Conservation (phyloP, 2,888 invertebrate species). For the Bhutanitis thaidina region DNA sequence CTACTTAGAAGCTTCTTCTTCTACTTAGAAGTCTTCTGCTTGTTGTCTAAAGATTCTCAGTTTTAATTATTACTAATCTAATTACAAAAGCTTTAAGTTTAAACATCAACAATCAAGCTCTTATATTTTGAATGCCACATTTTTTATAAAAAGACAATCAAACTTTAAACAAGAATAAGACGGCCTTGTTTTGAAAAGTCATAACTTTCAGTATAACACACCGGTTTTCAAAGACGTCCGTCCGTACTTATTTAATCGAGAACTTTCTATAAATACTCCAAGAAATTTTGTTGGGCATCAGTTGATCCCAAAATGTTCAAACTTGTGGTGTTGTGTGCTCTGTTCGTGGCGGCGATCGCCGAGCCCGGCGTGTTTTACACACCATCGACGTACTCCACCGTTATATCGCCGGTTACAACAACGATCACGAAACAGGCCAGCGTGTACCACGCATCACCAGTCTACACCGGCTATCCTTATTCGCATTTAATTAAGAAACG, state of each 20-base stretch:
- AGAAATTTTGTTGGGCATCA: slow-evolving; percentile 3
- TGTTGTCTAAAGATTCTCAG: no score
- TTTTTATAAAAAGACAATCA: no score
- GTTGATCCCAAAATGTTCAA: slow-evolving; percentile 14
- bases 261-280: slow-evolving; percentile 15
- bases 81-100: no score
- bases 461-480: neutral
- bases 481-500: neutral
- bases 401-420: neutral
- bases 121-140: no score
- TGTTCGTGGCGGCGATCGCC: neutral
- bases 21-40: no score
- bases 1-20: no score
- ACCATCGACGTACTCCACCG: neutral
- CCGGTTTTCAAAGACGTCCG: slow-evolving; percentile 1
- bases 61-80: no score
- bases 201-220: slow-evolving; percentile 1
- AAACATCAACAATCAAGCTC: no score
- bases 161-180: no score
- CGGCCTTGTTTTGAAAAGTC: neutral
- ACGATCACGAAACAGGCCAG: neutral
- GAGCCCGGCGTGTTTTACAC: neutral
- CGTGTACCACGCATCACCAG: neutral
- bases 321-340: slow-evolving; percentile 9
- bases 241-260: neutral